Conservation (phyloP, 2,797 vertebrate species). For the Meda fulgida region DNA sequence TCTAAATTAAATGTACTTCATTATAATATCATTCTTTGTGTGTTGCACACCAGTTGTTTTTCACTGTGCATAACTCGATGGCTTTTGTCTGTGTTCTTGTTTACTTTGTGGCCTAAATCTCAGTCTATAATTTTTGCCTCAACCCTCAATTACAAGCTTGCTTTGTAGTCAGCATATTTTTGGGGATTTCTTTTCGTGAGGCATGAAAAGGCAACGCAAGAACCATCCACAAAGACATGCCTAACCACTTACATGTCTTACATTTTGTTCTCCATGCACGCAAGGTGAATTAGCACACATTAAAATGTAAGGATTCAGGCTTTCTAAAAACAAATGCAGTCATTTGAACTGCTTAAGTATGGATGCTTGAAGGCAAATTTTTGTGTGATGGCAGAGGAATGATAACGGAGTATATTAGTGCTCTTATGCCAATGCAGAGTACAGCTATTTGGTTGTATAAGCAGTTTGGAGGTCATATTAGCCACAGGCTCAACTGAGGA, state of each 20-base stretch:
- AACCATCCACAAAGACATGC: slow-evolving; percentile 26
- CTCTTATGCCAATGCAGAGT: slow-evolving; percentile 12
- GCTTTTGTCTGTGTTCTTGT: slow-evolving; percentile 27
- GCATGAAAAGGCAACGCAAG: slow-evolving; percentile 24
- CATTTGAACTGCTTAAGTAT: slow-evolving; percentile 30
- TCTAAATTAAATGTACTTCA: slow-evolving; percentile 9
- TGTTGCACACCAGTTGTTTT: not conserved
- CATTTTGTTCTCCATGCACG: slow-evolving; percentile 40
- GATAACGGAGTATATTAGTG: slow-evolving; percentile 42
- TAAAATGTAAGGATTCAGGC: slow-evolving; percentile 16
- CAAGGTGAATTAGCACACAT: slow-evolving; percentile 31
- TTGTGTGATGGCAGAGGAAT: slow-evolving; percentile 19
- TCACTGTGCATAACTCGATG: not conserved
- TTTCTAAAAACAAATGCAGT: slow-evolving; percentile 18
- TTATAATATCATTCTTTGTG: not conserved
- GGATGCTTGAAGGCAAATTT: slow-evolving; percentile 1
- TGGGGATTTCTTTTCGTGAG: not conserved
- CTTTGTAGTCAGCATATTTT: slow-evolving; percentile 19
- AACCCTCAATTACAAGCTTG: slow-evolving; percentile 37
- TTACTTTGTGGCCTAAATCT: slow-evolving; percentile 15
- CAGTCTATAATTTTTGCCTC: slow-evolving; percentile 21
- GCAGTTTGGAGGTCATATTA: slow-evolving; percentile 27
- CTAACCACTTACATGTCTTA: slow-evolving; percentile 22
- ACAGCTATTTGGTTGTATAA: slow-evolving; percentile 52
- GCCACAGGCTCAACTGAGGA: slow-evolving; percentile 22